Evolutionary conservation across 1,140 invertebrate genomes (phyloP).

Genomic region (Hylaeus volcanicus): DNA sequence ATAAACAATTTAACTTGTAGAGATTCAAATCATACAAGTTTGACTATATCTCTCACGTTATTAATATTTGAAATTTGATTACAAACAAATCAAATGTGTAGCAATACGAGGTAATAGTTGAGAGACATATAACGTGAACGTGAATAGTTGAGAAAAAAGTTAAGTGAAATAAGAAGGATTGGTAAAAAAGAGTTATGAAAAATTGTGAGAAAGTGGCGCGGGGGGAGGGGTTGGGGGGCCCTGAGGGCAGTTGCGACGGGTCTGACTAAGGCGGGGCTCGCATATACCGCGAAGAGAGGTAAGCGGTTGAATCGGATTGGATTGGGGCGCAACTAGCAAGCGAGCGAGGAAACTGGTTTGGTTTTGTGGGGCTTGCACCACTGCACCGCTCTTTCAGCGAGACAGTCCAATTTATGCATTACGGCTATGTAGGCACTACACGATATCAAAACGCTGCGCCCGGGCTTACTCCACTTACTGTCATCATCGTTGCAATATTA

Average conservation of each 20-base stretch:
- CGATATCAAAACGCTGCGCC: constrained; percentile 76
- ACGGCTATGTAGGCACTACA: constrained; percentile 81
- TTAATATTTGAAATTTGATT: not conserved
- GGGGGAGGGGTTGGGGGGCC: not conserved
- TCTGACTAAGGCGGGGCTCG: constrained; percentile 78
- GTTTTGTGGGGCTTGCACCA: constrained; percentile 79
- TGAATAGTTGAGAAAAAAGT: not conserved
- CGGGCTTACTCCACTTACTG: constrained; percentile 72
- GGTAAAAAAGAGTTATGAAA: not conserved
- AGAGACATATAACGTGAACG: not conserved
- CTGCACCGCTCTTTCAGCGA: constrained; percentile 79
- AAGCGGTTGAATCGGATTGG: constrained; percentile 79
- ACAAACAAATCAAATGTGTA: not conserved
- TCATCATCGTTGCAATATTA: constrained; percentile 68
- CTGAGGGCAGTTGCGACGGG: constrained; percentile 51
- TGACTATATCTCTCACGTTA: no score
- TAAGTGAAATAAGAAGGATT: not conserved
- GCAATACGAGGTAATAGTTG: not conserved
- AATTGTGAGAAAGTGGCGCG: not conserved
- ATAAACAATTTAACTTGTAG: no score
- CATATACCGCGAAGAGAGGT: constrained; percentile 75
- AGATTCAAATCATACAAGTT: no score
- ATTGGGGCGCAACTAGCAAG: constrained; percentile 74
- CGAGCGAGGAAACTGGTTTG: constrained; percentile 78
- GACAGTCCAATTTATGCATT: constrained; percentile 82